Conservation (phyloP, 1,140 invertebrate genomes). For the Anastrepha ludens region DNA sequence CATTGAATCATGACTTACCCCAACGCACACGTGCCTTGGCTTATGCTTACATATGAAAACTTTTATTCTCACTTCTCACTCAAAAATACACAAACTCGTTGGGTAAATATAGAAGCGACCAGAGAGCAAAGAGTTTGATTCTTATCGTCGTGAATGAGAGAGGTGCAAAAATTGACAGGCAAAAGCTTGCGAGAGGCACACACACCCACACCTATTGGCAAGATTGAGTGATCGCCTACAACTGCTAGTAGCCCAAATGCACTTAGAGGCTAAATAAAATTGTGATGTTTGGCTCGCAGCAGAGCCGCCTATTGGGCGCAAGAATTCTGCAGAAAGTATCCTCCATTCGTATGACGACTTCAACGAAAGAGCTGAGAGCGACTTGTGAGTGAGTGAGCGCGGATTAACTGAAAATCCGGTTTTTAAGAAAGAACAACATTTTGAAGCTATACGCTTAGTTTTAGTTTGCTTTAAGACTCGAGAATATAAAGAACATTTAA, state of each 20-base stretch:
- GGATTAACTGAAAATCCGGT: not conserved
- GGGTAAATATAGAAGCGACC: not conserved
- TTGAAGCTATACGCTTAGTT: not conserved
- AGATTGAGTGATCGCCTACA: not conserved
- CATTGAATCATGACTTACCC: too few relatives aligned
- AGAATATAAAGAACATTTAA: not conserved
- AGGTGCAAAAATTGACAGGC: not conserved
- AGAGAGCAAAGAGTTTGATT: not conserved
- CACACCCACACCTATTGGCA: not conserved
- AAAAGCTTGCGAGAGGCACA: not conserved
- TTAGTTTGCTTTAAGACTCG: not conserved
- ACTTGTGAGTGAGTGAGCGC: conserved; percentile 10
- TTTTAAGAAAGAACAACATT: not conserved
- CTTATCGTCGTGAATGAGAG: not conserved
- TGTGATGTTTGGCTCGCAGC: not conserved
- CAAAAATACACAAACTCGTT: not conserved
- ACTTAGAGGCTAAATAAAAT: not conserved
- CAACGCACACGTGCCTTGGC: too few relatives aligned
- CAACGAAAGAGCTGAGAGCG: not conserved
- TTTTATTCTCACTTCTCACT: too few relatives aligned
- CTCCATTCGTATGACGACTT: not conserved
- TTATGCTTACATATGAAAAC: too few relatives aligned
- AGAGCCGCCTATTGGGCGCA: conserved; percentile 5
- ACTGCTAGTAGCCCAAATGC: not conserved
- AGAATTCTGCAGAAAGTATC: not conserved